Conservation (phyloP, 2,113 vertebrate genomes). For the Corapipo altera region DNA sequence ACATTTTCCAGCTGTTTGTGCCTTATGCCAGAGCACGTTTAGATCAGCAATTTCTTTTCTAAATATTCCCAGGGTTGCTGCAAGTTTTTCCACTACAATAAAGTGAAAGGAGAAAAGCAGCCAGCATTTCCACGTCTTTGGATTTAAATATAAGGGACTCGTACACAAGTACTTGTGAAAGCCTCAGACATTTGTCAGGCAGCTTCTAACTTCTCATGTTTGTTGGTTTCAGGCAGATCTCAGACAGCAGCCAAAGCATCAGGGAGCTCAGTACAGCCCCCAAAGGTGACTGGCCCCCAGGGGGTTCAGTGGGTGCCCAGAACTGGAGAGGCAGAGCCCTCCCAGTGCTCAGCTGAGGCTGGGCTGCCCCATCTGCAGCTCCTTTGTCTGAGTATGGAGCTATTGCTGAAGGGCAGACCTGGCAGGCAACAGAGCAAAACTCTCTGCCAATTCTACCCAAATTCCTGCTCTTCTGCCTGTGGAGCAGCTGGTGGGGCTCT, state of each 20-base stretch:
- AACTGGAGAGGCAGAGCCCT: neutral
- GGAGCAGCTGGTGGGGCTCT: neutral
- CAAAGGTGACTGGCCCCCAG: accelerated
- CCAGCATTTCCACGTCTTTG: neutral
- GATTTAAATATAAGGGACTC: neutral
- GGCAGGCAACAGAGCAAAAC: neutral
- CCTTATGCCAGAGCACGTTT: neutral
- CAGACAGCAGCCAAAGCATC: neutral
- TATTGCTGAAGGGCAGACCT: neutral
- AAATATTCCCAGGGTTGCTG: neutral
- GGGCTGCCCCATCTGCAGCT: neutral
- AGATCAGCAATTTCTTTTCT: constrained; percentile 17
- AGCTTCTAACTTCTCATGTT: neutral
- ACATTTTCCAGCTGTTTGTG: constrained; percentile 62
- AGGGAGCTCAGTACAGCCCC: neutral
- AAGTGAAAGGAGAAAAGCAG: neutral
- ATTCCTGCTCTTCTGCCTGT: neutral
- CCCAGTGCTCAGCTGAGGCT: neutral
- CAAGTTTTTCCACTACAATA: neutral
- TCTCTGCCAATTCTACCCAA: accelerated
- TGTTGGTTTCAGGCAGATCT: neutral
- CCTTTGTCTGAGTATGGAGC: neutral
- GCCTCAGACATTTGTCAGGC: neutral
- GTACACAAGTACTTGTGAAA: neutral
- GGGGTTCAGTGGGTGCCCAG: neutral